These are phyloP conservation scores for Parnassius mnemosyne DNA, from an alignment of 2,888 invertebrate genomes.

Conservation along the genomic window DNA sequence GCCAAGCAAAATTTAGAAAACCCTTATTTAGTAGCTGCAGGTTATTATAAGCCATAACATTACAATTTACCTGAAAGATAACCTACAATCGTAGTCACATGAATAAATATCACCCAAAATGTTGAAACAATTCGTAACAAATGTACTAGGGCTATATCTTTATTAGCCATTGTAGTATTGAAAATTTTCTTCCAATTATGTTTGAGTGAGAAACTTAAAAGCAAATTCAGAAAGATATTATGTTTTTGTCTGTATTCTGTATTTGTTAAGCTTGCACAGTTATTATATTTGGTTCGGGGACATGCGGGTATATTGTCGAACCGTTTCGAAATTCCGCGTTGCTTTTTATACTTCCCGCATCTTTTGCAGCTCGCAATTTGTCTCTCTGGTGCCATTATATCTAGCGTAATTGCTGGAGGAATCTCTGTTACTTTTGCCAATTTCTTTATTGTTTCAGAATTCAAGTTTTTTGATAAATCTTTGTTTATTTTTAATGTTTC, in stretches of 20 bases:
- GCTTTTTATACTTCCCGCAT: conserved; percentile 69
- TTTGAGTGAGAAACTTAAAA: conserved; percentile 67
- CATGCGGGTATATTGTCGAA: conserved; percentile 47
- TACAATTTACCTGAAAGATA: conserved; percentile 80
- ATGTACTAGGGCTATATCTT: conserved; percentile 79
- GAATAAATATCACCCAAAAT: conserved; percentile 83
- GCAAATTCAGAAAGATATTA: conserved; percentile 48
- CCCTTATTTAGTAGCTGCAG: background rate
- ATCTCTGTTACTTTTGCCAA: conserved; percentile 43
- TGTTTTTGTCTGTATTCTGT: conserved; percentile 52
- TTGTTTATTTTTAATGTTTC: conserved; percentile 36
- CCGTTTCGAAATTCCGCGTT: conserved; percentile 51
- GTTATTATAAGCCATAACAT: background rate
- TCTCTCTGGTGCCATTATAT: conserved; percentile 61
- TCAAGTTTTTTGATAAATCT: conserved; percentile 41
- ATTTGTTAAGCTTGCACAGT: conserved; percentile 51
- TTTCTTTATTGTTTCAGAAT: conserved; percentile 52
- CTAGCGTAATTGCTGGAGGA: conserved; percentile 64
- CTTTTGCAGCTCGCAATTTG: conserved; percentile 57
- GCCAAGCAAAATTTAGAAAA: background rate
- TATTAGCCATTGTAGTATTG: conserved; percentile 70
- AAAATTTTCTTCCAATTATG: conserved; percentile 67
- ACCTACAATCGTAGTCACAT: conserved; percentile 82
- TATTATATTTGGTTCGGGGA: conserved; percentile 57
- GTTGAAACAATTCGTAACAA: conserved; percentile 83